phyloP scores from a whole-genome alignment of 2,113 vertebrate species.

The Bombycilla garrulus region DNA sequence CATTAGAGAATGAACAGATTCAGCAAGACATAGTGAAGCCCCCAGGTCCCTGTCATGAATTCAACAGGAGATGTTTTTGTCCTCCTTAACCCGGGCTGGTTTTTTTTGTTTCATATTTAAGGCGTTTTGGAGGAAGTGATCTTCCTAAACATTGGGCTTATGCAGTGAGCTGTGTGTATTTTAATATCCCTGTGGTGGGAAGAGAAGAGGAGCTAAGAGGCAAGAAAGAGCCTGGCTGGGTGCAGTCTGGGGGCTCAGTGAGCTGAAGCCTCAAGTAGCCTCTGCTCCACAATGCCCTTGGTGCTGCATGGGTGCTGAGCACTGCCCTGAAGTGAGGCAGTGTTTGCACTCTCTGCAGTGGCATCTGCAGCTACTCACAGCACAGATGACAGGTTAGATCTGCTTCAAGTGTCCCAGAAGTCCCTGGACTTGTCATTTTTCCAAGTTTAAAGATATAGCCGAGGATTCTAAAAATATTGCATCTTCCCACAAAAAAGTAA shows the following conservation, averaged over 20 bases:
- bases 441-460: conserved; percentile 30
- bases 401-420: conserved; percentile 45
- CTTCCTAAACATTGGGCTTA: background rate
- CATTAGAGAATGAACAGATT: background rate
- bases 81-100: background rate
- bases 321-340: background rate
- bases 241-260: background rate
- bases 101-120: background rate
- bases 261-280: background rate
- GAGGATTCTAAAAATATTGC: conserved; percentile 20
- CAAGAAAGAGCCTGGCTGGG: background rate
- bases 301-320: background rate
- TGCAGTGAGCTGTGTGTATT: accelerated
- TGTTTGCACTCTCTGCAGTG: background rate
- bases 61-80: background rate
- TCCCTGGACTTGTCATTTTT: conserved; percentile 37
- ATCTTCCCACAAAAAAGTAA: background rate
- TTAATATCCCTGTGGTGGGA: background rate
- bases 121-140: background rate
- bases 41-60: background rate
- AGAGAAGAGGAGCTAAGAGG: background rate
- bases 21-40: background rate
- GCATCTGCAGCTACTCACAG: background rate
- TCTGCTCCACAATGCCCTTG: accelerated
- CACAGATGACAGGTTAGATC: conserved; percentile 46